Evolutionary conservation across 1,140 invertebrate genomes (phyloP), one percentile per base, ranked within the genome.

Genomic region (Eriosoma lanigerum): DNA sequence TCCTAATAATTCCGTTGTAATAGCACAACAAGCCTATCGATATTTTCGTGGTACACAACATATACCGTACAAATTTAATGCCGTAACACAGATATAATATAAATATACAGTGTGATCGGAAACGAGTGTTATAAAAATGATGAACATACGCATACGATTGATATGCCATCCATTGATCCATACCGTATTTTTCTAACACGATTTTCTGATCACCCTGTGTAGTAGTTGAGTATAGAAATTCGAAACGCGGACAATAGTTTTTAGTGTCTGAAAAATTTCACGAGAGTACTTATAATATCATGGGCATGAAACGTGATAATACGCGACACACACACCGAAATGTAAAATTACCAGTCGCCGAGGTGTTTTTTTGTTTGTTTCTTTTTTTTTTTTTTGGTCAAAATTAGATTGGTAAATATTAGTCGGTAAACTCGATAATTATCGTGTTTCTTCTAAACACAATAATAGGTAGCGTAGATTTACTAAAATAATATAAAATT

Each of bases 371-470:
- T n/a, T n/a, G n/a, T n/a, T n/a, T n/a, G n/a, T n/a, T 4, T 38
- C 32, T 38, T 38, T 8, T 3, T 38, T 38, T 29, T 13, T 26
- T 66, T 66, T 66, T 29, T 38, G 19, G 8, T 2, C 62, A 19
- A n/a, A 66, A 66, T 66, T 38, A n/a, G 62, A 29, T 38, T 32
- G 58, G 58, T 60, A 60, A 60, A 60, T 60, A 60, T 60, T 60
- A 24, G 58, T 60, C 58, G 58, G 26, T 26, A 60, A 60, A 60
- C 58, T 29, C 5, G 58, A 60, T 26, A 29, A 26, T 26, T 15
- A 60, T 26, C 17, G 58, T 26, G 58, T 29, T 38, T 8, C 32
- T 8, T 38, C 32, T n/a, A n/a, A n/a, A n/a, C n/a, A n/a, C n/a
- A n/a, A n/a, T n/a, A n/a, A n/a, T n/a, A n/a, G n/a, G n/a, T n/a